Percentiles rank a stretch among this genome's conserved stretches.
Evolutionary conservation across 2,888 invertebrate genomes (phyloP).

Genomic region (Beris chalybata): DNA sequence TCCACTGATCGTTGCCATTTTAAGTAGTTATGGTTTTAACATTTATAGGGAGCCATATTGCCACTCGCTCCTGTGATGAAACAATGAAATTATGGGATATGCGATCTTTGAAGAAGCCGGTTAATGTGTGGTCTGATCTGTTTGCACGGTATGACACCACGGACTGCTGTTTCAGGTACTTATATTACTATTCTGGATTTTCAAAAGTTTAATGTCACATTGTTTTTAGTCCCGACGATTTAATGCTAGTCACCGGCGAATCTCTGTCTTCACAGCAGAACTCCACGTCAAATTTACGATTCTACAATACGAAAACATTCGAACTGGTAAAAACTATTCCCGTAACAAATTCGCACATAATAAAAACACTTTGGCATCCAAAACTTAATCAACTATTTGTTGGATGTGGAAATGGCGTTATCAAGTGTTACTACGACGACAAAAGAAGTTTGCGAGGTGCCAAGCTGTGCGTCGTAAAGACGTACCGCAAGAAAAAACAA

Average conservation of each 20-base stretch:
- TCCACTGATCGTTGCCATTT: too few relatives aligned
- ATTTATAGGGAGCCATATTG: conserved; percentile 57
- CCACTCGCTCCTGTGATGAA: conserved; percentile 87
- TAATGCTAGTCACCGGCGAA: conserved; percentile 83
- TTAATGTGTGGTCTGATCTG: conserved; percentile 69
- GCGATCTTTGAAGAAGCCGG: conserved; percentile 75
- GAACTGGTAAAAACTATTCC: conserved; percentile 72
- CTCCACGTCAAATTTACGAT: conserved; percentile 68
- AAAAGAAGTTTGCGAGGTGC: conserved; percentile 87
- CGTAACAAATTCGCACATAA: conserved; percentile 79
- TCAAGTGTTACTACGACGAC: conserved; percentile 90
- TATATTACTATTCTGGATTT: background rate
- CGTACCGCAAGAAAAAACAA: conserved; percentile 75
- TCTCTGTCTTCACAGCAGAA: conserved; percentile 70
- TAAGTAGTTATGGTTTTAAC: background rate
- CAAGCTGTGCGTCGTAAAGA: conserved; percentile 83
- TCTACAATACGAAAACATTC: conserved; percentile 79
- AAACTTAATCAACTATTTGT: conserved; percentile 96
- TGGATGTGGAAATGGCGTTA: conserved; percentile 86
- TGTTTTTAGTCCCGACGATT: conserved; percentile 87
- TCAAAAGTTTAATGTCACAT: background rate
- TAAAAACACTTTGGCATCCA: conserved; percentile 93
- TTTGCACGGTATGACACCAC: conserved; percentile 85
- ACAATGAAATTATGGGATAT: conserved; percentile 95
- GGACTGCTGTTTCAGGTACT: conserved; percentile 61